Conservation (phyloP, 1,140 invertebrate genomes). For the Apocrypta bakeri region DNA sequence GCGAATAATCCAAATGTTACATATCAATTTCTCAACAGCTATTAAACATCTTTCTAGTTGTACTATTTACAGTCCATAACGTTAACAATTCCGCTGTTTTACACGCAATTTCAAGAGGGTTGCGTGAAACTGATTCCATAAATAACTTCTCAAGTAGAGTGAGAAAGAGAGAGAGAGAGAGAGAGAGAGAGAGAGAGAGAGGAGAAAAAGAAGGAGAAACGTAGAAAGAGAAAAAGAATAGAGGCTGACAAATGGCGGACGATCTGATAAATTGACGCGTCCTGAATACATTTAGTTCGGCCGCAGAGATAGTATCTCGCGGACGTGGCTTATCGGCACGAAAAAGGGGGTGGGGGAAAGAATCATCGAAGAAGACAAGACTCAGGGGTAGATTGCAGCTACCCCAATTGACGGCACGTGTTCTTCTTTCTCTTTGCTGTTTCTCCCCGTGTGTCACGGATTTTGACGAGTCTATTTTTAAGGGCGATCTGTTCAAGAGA, state of each 20-base stretch:
- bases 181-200: no score
- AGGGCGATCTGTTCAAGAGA: neutral
- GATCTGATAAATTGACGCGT: conserved; percentile 13
- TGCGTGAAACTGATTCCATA: conserved; percentile 2
- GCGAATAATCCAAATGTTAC: neutral
- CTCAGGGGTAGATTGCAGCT: neutral
- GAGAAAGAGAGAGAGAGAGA: no score
- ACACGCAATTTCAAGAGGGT: neutral
- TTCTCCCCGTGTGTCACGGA: neutral
- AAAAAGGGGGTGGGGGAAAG: no score
- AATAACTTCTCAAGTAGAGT: neutral
- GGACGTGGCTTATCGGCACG: conserved; percentile 7
- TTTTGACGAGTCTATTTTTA: neutral
- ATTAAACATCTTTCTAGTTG: neutral
- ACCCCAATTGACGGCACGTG: neutral
- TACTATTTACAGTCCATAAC: neutral
- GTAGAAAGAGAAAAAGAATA: no score
- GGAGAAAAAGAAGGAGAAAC: no score
- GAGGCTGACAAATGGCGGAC: conserved; percentile 18
- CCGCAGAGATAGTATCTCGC: neutral
- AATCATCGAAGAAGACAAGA: neutral
- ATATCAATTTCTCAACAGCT: no score
- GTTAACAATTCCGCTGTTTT: neutral
- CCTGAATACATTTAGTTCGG: conserved; percentile 25
- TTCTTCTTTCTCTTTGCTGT: neutral